These are phyloP conservation scores for Streblospio benedicti DNA, from an alignment of 1,140 invertebrate species.

Conservation along the genomic window DNA sequence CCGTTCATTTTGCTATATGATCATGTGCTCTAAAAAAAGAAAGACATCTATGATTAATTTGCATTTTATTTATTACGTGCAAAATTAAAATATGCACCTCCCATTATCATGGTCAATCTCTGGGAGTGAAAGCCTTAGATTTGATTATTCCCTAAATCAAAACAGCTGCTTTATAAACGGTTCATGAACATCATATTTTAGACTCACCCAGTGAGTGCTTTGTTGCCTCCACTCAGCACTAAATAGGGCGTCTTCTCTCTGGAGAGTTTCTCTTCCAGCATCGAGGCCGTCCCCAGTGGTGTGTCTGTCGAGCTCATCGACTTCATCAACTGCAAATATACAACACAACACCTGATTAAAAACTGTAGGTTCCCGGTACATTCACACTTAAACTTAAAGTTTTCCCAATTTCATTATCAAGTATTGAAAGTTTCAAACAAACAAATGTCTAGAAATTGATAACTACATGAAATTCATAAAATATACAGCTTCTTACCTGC, in stretches of 20 bases:
- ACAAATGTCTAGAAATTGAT: neutral
- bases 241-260: constrained; percentile 91
- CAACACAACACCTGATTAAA: constrained; percentile 12
- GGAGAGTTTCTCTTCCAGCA: constrained; percentile 92
- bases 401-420: neutral
- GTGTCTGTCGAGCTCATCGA: constrained; percentile 98
- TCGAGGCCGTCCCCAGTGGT: constrained; percentile 82
- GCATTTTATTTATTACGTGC: no score
- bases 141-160: no score
- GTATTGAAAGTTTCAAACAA: neutral
- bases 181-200: neutral
- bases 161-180: no score
- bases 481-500: constrained; percentile 64
- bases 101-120: no score
- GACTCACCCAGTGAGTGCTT: neutral
- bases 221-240: constrained; percentile 73
- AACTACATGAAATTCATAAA: no score
- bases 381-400: neutral
- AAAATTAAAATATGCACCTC: no score
- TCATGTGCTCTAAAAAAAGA: no score
- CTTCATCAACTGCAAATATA: constrained; percentile 72
- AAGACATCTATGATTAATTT: no score
- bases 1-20: no score
- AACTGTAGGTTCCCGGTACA: neutral
- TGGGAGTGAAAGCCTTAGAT: no score